Base-by-base conservation (phyloP, 1,140 invertebrate species). In the Andricus grossulariae region DNA sequence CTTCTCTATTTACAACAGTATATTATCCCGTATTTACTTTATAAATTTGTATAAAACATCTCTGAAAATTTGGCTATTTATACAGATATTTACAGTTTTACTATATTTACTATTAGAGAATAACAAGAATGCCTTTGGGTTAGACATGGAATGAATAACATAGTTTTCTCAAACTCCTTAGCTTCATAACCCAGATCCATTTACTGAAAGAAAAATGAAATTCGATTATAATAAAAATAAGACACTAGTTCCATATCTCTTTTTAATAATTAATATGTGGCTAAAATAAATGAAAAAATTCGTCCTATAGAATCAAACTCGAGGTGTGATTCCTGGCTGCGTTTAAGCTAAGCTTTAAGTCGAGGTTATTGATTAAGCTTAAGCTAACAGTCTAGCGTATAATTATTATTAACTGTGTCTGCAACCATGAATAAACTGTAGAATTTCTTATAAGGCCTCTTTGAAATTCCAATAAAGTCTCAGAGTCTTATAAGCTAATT, bases 401-500 rank as follows among this genome's bases (percentile, higher is more conserved):
- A 75, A 60, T 5, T 71, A 10, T 71, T 71, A 57, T 70, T 49
- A 76, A 74, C 39, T 75, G 73, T 71, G n/a, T 71, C 74, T 72
- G 71, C n/a, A 50, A 49, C 32, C 78, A 82, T 73, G 72, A 84
- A 84, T 82, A 82, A 82, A 84, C 77, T 13, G 52, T 71, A 54
- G 50, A 66, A 75, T 11, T 15, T 60, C 6, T n/a, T 39, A 66
- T 32, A 16, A 45, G 39, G 11, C 39, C 13, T n/a, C 50, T 76
- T 66, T 76, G 19, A 57, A 45, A 75, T 32, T 66, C 25, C 21
- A 66, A 11, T 66, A 66, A 32, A 60, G 21, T 60, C 19, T 60
- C 12, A 16, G 25, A 60, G 25, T 60, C 57, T 32, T 60, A 32
- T 32, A 60, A 32, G 19, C 32, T 15, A 60, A 60, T 5, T 60